phyloP scores from a whole-genome alignment of 2,888 invertebrate genomes.

The Stenodema calcarata region DNA sequence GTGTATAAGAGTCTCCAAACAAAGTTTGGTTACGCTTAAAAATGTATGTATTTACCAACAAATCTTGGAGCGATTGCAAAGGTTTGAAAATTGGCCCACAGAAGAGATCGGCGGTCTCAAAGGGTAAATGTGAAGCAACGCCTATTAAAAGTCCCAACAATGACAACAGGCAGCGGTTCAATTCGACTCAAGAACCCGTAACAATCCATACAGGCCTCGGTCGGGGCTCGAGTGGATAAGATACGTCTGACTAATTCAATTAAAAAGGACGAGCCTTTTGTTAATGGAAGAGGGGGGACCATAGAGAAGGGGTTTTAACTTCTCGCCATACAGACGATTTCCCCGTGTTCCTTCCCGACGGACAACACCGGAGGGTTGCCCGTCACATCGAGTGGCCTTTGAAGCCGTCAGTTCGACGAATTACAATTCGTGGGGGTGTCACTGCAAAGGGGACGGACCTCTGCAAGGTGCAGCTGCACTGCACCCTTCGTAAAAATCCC shows the following conservation, averaged over 20 bases:
- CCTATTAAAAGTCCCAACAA: not conserved
- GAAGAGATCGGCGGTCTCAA: no score
- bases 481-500: constrained; percentile 27
- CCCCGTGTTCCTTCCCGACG: not conserved
- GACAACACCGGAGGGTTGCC: not conserved
- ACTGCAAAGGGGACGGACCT: no score
- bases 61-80: no score
- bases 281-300: not conserved
- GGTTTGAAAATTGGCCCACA: no score
- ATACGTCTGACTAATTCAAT: constrained; percentile 49
- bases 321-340: not conserved
- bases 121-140: no score
- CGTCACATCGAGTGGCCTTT: constrained; percentile 46
- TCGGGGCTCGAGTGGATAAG: constrained; percentile 36
- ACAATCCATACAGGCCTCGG: not conserved
- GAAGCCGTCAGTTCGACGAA: not conserved
- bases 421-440: constrained; percentile 30
- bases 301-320: constrained; percentile 10
- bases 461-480: constrained; percentile 51
- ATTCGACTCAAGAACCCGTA: constrained; percentile 38
- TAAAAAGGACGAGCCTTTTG: constrained; percentile 30
- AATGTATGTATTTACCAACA: no score
- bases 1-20: no score
- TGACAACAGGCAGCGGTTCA: not conserved
- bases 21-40: no score